Evolutionary conservation across 2,888 invertebrate genomes (phyloP), one percentile per base, ranked within the genome.

Genomic region (Drosophila formosana): DNA sequence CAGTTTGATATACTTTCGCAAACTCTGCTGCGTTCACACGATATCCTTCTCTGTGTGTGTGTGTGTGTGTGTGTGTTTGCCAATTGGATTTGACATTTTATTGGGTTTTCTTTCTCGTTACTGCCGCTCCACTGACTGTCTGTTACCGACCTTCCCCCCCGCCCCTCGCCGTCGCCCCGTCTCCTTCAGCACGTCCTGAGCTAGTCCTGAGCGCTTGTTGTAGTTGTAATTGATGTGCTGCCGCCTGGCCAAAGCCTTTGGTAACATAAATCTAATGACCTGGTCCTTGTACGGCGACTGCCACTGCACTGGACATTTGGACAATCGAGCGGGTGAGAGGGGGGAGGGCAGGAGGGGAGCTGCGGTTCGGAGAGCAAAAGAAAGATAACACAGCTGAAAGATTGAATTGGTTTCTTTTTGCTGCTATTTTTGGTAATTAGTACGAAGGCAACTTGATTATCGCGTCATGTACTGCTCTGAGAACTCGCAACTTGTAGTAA

Each of bases 51-150:
- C n/a, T 55, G 25, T 25, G 43, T 26, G 53, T 30, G 28, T 60
- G 26, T 50, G 26, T 23, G 25, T 70, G 52, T 41, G 75, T 75
- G 69, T 81, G 64, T 76, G 83, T 86, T 88, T 85, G 86, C 81
- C 85, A 88, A 85, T 85, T 88, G 86, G 81, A 86, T 86, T 88
- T 85, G 85, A 88, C 88, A 88, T 85, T 85, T 85, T 85, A 85
- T 85, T 85, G 88, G 88, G 89, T 86, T 88, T 88, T 76, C 82
- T 76, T 87, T 72, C 82, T 82, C 74, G 85, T 83, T 83, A 87
- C 85, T 83, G 88, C 82, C 83, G 88, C 85, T 82, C 62, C 65
- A 80, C 63, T 85, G 85, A 56, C 64, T 63, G 50, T 69, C 58
- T 60, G 77, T 66, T 72, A 60, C 30, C 30, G 9, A 3, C n/a